Evolutionary conservation across 1,140 invertebrate species (phyloP).

Genomic region (Dendroctonus ponderosae): DNA sequence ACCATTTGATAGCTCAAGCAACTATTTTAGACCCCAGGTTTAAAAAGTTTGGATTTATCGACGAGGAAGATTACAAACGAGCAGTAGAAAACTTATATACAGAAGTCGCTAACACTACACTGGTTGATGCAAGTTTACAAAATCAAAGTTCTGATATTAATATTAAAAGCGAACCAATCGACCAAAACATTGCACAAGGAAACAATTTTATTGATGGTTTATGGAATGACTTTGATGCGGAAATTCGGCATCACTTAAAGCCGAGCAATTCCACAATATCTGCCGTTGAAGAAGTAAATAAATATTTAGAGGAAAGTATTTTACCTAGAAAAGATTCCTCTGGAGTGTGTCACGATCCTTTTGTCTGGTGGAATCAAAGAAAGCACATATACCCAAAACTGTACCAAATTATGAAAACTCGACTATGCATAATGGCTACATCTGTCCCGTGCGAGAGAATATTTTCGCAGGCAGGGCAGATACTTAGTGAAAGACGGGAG

Average conservation of each 20-base stretch:
- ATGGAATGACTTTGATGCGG: too few relatives aligned
- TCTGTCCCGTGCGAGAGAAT: constrained; percentile 10
- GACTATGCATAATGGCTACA: constrained; percentile 15
- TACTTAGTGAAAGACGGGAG: constrained; percentile 22
- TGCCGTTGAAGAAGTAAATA: constrained; percentile 36
- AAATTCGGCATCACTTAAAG: too few relatives aligned
- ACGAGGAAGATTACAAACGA: too few relatives aligned
- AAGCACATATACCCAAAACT: constrained; percentile 39
- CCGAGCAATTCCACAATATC: neutral
- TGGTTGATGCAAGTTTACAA: too few relatives aligned
- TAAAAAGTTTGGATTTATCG: neutral
- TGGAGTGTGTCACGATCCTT: too few relatives aligned
- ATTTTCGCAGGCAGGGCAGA: constrained; percentile 17
- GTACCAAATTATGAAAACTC: constrained; percentile 14
- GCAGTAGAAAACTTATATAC: too few relatives aligned
- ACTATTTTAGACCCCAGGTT: constrained; percentile 48
- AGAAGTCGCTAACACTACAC: too few relatives aligned
- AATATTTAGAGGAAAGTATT: constrained; percentile 40
- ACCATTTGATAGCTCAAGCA: constrained; percentile 37
- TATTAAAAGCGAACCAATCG: too few relatives aligned
- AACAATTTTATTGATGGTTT: too few relatives aligned
- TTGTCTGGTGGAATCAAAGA: constrained; percentile 42
- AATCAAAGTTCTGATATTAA: too few relatives aligned
- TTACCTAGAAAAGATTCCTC: constrained; percentile 45
- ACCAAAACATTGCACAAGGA: too few relatives aligned